phyloP scores from a whole-genome alignment of 2,888 invertebrate species.

The Dicranocentrus wangi region DNA sequence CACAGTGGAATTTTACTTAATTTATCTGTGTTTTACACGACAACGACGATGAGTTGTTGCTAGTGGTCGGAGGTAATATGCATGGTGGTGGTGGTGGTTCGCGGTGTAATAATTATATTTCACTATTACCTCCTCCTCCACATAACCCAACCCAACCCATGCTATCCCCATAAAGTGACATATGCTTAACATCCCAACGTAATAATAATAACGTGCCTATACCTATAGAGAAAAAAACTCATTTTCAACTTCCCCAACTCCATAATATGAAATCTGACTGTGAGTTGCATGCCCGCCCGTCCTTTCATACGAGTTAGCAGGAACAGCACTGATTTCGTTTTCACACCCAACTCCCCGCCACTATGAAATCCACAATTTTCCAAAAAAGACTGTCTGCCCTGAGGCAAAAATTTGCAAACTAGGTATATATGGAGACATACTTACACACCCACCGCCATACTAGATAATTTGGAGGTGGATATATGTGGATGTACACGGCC shows the following conservation, averaged over 20 bases:
- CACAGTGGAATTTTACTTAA: slow-evolving; percentile 20
- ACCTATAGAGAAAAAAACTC: neutral
- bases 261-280: too few relatives aligned
- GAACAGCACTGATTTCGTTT: too few relatives aligned
- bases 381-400: neutral
- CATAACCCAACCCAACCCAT: neutral
- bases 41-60: slow-evolving; percentile 16
- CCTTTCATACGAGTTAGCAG: too few relatives aligned
- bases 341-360: too few relatives aligned
- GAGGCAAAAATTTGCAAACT: neutral
- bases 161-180: neutral
- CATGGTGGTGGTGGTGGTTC: too few relatives aligned
- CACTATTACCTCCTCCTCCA: neutral
- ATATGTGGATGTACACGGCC: neutral
- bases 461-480: neutral
- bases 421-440: too few relatives aligned
- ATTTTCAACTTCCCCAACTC: too few relatives aligned
- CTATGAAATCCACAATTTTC: neutral
- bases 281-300: too few relatives aligned
- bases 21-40: slow-evolving; percentile 46
- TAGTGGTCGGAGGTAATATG: too few relatives aligned
- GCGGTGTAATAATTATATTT: too few relatives aligned
- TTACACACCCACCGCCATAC: too few relatives aligned
- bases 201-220: neutral
- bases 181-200: neutral